Evolutionary conservation across 2,888 invertebrate species (phyloP), one percentile per base, ranked within the genome.

Genomic region (Dasysyrphus tricinctus): DNA sequence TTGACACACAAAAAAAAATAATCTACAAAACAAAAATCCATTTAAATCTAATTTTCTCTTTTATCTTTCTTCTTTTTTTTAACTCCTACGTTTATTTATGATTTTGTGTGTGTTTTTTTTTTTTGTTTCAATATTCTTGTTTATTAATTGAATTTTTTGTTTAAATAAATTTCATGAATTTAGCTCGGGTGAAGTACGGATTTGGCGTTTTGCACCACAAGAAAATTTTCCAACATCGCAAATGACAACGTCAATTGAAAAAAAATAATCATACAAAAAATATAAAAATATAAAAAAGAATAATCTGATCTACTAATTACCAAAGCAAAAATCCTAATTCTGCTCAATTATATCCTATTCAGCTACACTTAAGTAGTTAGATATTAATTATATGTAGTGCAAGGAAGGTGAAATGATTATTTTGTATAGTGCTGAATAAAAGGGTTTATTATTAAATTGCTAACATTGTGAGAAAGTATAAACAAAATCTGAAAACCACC

Each of bases 131-230:
- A 12, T 37, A 14, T 42, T 42, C n/a, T 77, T 78, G n/a, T 81
- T 73, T 42, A 80, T 81, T 77, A 75, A 74, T 75, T 65, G 69
- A 70, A n/a, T 32, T 70, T 80, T 81, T 79, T 79, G 14, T 65
- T 86, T 19, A 61, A 78, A 82, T 67, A 72, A 87, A 83, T 76
- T 86, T 83, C 85, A 83, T 88, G 80, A 85, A 88, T 88, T 88
- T 86, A 89, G 89, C 86, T 88, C 90, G 85, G 90, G 90, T 89
- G 90, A 90, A 88, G 90, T 90, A 87, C 88, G 90, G 89, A 90
- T 90, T 83, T 90, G 90, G 90, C 89, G 90, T 83, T 90, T 90
- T 88, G 88, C 89, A 88, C 86, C 89, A 67, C 88, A 89, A 88
- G 90, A 90, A 89, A 88, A 89, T 88, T 89, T 88, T 63, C 85